Percentiles rank a stretch among this genome's conserved stretches.
phyloP scores from a whole-genome alignment of 2,888 invertebrate genomes.

The Heliconius hortense region DNA sequence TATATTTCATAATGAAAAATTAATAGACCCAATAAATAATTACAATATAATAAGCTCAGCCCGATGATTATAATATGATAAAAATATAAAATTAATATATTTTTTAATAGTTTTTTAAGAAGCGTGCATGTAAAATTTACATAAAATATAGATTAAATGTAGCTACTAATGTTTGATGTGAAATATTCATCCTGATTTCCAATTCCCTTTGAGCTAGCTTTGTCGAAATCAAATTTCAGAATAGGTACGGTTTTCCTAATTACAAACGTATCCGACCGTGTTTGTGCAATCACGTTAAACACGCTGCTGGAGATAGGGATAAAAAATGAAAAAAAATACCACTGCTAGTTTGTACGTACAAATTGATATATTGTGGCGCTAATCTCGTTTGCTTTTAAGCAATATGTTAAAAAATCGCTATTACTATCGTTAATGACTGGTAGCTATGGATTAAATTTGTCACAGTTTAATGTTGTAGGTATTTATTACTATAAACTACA shows the following conservation, averaged over 20 bases:
- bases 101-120: background rate
- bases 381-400: background rate
- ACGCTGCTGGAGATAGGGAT: constrained; percentile 23
- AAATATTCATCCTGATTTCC: constrained; percentile 45
- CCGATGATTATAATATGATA: background rate
- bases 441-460: background rate
- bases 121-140: background rate
- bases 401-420: background rate
- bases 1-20: too few relatives aligned
- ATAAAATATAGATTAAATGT: constrained; percentile 35
- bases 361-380: constrained; percentile 1
- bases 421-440: background rate
- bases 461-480: background rate
- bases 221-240: constrained; percentile 45
- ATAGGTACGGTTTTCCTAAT: constrained; percentile 45
- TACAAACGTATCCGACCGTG: constrained; percentile 44
- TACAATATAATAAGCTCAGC: too few relatives aligned
- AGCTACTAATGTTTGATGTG: constrained; percentile 35
- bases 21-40: too few relatives aligned
- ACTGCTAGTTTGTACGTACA: background rate
- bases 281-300: constrained; percentile 42
- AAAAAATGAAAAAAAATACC: background rate
- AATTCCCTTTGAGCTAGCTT: constrained; percentile 46
- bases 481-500: background rate
- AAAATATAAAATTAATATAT: background rate